Evolutionary conservation across 2,888 invertebrate species (phyloP), one percentile per base, ranked within the genome.

Genomic region (Cataglyphis livida): DNA sequence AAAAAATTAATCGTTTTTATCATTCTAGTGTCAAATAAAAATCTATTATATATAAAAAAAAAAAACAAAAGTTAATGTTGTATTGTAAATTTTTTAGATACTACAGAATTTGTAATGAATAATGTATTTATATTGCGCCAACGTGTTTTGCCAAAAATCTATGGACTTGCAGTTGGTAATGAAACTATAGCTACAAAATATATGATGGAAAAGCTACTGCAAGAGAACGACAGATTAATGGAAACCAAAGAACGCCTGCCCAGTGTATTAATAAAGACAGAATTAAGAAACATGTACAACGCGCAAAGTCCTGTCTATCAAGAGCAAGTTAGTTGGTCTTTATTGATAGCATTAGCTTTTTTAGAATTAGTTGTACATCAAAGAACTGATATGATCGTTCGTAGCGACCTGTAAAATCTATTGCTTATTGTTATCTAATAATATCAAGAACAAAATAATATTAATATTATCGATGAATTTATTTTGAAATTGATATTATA

Each of bases 281-380:
- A 61, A 18, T 32, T 81, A 9, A 81, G 25, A 64, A 0, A 32
- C 0, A 76, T 44, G 21, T 89, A 84, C 38, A 62, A n/a, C 0
- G 0, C 10, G n/a, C 38, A 12, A 15, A 18, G 0, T 1, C 0
- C 0, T 3, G 0, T 2, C 4, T 9, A 64, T 38, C 59, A 41
- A 65, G 88, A 88, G 44, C 81, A 89, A 57, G 73, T 89, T 25
- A 48, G 64, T 28, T 81, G 68, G 88, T 62, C 88, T 44, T 28
- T 88, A 10, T 66, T 89, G 15, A 89, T 68, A 41, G 62, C 84
- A n/a, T 4, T 89, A 74, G 32, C 78, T 5, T 89, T 82, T 44
- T 5, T 66, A n/a, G 25, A 28, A 35, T 15, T 85, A 57, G 0
- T 66, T 35, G 54, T 2, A n/a, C 32, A 21, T 0, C 18, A 41